Base-by-base conservation (phyloP, 2,888 invertebrate species). In the Chrysotoxum bicinctum region DNA sequence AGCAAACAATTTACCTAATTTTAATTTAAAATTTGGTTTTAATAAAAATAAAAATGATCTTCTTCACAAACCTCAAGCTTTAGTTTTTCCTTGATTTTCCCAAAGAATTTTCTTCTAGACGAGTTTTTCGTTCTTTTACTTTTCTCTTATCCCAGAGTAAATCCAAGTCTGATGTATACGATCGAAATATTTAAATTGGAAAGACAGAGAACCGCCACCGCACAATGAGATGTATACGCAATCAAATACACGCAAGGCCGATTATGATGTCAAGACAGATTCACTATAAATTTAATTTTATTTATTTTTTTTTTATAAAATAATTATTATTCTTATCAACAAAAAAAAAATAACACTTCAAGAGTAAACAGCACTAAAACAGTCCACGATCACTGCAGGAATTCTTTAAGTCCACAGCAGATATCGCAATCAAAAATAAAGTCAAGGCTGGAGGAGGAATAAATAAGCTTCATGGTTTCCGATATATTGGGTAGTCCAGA, bases 11-110 rank as follows among this genome's bases (percentile, higher is more conserved):
- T 14, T 32, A 48, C 64, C 50, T 35, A 48, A 21, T 32, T 64
- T 66, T 19, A 37, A 32, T 5, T 45, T 43, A 60, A 74, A 32
- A 64, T 56, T 50, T 45, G 58, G 60, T 69, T 62, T 66, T 60
- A 83, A 76, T 81, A 85, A 77, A 85, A 85, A 85, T 85, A 85
- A 85, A 85, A 81, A 85, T 85, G 69, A 85, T 85, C 80, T 75
- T 80, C 68, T 32, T 23, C 73, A 85, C 85, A 72, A 85, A 85
- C 85, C 85, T 85, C 77, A 76, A 73, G 81, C 52, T 76, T 76
- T 58, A 56, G 12, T 32, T 56, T 54, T 54, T 56, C 3, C 12
- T n/a, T 54, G n/a, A 76, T 83, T 70, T 83, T 79, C 80, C 54
- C 70, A 80, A 60, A 60, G 32, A 84, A 56, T 74, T 70, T 75